Conservation (phyloP, 2,797 vertebrate species). For the Gallinago stenura region DNA sequence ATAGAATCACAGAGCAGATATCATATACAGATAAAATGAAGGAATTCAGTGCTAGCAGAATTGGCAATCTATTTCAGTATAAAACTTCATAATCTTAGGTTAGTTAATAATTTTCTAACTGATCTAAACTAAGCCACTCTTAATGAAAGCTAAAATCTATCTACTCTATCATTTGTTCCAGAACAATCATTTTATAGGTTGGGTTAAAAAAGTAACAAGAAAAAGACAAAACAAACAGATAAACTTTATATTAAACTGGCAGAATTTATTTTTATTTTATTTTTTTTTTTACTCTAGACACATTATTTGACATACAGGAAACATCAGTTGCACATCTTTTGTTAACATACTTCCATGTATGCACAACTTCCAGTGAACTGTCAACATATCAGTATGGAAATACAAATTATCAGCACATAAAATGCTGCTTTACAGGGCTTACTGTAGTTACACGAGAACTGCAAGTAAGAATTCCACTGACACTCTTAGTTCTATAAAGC, state of each 20-base stretch:
- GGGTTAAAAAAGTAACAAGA: background rate
- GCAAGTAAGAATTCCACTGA: background rate
- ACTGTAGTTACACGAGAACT: background rate
- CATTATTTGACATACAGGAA: background rate
- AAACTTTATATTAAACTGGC: background rate
- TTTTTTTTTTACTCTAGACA: background rate
- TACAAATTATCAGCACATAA: conserved; percentile 7
- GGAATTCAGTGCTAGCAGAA: background rate
- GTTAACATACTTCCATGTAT: background rate
- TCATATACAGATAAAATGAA: background rate
- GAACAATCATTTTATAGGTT: background rate
- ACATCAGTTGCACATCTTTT: background rate
- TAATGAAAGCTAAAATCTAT: background rate
- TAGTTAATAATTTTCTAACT: background rate
- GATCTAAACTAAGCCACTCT: background rate
- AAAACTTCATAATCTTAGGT: background rate
- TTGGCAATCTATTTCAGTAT: background rate
- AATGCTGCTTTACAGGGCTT: background rate
- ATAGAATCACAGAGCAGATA: no score
- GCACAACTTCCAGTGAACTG: conserved; percentile 16
- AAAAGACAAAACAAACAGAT: background rate
- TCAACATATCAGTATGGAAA: background rate
- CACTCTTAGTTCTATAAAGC: background rate
- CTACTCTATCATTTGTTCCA: background rate
- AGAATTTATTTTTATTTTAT: background rate